phyloP scores from a whole-genome alignment of 2,888 invertebrate species.

The Julus scanicus region DNA sequence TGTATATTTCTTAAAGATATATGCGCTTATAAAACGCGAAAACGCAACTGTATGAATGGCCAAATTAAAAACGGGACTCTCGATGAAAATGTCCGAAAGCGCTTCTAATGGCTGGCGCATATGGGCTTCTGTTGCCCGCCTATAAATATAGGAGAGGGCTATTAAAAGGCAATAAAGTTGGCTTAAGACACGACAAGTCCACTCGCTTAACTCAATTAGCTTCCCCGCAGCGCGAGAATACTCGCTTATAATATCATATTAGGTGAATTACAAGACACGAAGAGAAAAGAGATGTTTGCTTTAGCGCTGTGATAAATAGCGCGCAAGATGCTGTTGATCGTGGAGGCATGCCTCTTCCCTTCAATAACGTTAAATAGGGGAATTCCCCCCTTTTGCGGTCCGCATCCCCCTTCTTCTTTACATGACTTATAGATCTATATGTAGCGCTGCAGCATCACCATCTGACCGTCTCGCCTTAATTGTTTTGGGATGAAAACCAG shows the following conservation, averaged over 20 bases:
- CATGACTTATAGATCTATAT: neutral
- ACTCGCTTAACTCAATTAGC: conserved; percentile 11
- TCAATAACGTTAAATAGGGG: neutral
- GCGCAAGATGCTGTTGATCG: neutral
- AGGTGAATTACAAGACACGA: neutral
- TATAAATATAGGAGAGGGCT: conserved; percentile 19
- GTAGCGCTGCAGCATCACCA: no score
- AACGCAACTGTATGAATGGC: neutral
- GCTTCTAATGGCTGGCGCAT: neutral
- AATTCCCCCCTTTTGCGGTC: neutral
- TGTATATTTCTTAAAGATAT: neutral
- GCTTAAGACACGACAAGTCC: neutral
- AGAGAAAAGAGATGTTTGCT: neutral
- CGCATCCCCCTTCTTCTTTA: no score
- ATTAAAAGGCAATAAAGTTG: conserved; percentile 19
- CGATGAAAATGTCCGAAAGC: neutral
- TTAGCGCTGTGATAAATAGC: neutral
- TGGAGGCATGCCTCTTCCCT: neutral
- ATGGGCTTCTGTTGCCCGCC: neutral
- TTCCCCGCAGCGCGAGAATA: neutral
- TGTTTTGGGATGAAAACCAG: no score
- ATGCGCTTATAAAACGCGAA: neutral
- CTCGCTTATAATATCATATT: conserved; percentile 19
- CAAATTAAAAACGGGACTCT: neutral
- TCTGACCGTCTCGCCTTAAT: no score